Evolutionary conservation across 2,888 invertebrate species (phyloP).

Genomic region (Drosophila putrida): DNA sequence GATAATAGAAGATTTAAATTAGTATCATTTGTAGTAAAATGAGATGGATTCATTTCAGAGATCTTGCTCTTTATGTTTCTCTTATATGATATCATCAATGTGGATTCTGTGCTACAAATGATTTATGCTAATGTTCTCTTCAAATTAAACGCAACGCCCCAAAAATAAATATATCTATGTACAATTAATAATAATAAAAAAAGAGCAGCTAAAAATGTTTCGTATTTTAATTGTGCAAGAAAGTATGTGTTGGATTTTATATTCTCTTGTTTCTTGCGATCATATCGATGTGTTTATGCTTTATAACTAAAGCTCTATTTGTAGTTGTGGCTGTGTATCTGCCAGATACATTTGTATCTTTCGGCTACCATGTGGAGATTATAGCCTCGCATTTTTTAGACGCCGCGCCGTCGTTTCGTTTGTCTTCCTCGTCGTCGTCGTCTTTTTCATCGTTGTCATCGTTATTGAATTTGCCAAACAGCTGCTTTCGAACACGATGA

Average conservation of each 20-base stretch:
- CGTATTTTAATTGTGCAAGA: conserved; percentile 41
- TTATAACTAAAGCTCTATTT: conserved; percentile 18
- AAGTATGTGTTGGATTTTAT: conserved; percentile 11
- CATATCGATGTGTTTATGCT: conserved; percentile 32
- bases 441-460: not conserved
- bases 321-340: conserved; percentile 14
- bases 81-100: conserved; percentile 22
- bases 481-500: conserved; percentile 39
- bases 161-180: conserved; percentile 19
- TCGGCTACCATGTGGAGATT: conserved; percentile 41
- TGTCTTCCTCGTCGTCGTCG: conserved; percentile 19
- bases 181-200: not conserved
- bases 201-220: conserved; percentile 10
- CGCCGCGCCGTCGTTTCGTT: conserved; percentile 26
- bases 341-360: conserved; percentile 48
- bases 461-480: conserved; percentile 36
- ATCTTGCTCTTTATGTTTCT: no score
- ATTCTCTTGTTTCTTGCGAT: conserved; percentile 8
- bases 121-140: conserved; percentile 59
- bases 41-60: no score
- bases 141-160: conserved; percentile 61
- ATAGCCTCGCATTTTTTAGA: not conserved
- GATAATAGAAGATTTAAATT: no score
- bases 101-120: conserved; percentile 14
- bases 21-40: no score